Base-by-base conservation (phyloP, 2,888 invertebrate genomes). In the Ochlodes sylvanus region DNA sequence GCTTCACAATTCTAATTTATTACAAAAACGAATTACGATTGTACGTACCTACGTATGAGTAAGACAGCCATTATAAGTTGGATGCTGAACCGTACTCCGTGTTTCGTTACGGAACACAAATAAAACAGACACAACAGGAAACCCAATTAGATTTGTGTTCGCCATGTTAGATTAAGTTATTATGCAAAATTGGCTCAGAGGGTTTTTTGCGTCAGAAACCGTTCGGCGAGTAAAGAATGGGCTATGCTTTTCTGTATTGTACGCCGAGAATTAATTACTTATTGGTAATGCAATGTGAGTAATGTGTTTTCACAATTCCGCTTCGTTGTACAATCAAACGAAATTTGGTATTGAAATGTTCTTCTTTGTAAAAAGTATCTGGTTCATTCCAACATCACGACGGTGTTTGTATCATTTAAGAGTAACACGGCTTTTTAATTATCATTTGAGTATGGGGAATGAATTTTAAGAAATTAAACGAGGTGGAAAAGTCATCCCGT, bases 141-240 rank as follows among this genome's bases (percentile, higher is more conserved):
- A 88, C 85, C 80, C 84, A 88, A 89, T 90, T 89, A 89, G 80
- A 81, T 83, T 85, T 84, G 84, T 83, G 76, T 78, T 81, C 77
- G 73, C 76, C 76, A 77, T 79, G 78, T 78, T 86, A 88, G 85
- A 88, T 89, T 87, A 89, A 89, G 84, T 88, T 88, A 87, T 87
- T 87, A 88, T 89, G 87, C 86, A 86, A 89, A 90, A 89, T 88
- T 86, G 82, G 82, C 82, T 85, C 76, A 74, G 73, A 80, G 80
- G 79, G 81, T 77, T 85, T 88, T 87, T 88, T 87, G 79, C 79
- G 79, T 81, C 79, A 81, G 79, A 87, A 83, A 79, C 70, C 75
- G 76, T 52, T 54, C 52, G 41, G 42, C 54, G 54, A 27, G 42
- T 42, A 55, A 66, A 66, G 66, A 58, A 70, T 42, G 41, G 60